phyloP scores from a whole-genome alignment of 1,140 invertebrate species.

The Drosophila navojoa region DNA sequence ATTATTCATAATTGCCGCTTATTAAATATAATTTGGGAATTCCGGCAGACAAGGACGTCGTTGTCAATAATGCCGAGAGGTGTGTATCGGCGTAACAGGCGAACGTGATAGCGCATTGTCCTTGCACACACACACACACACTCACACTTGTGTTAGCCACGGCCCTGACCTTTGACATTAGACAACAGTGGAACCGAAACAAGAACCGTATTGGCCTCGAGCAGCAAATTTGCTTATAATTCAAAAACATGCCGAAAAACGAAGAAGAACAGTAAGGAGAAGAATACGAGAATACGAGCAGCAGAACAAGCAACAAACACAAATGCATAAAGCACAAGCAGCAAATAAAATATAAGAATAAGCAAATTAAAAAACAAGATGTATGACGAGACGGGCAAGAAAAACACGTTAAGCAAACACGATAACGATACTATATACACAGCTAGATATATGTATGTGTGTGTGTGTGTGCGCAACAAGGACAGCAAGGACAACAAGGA shows the following conservation, averaged over 20 bases:
- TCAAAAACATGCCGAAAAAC: slow-evolving; percentile 58
- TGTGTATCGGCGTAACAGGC: slow-evolving; percentile 17
- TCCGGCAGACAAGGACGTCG: slow-evolving; percentile 29
- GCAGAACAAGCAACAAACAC: slow-evolving; percentile 5
- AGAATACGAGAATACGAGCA: background rate
- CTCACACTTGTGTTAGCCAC: slow-evolving; percentile 16
- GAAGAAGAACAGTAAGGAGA: slow-evolving; percentile 27
- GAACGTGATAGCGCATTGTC: slow-evolving; percentile 39
- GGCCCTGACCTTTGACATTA: slow-evolving; percentile 77
- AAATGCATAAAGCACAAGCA: slow-evolving; percentile 11
- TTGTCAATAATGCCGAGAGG: background rate
- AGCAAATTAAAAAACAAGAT: slow-evolving; percentile 30
- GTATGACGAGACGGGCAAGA: slow-evolving; percentile 56
- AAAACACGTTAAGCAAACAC: slow-evolving; percentile 81
- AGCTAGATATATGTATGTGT: slow-evolving; percentile 30
- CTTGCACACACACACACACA: slow-evolving; percentile 36
- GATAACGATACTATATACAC: slow-evolving; percentile 78
- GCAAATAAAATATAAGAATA: background rate
- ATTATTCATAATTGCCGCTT: slow-evolving; percentile 65
- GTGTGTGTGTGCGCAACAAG: slow-evolving; percentile 51
- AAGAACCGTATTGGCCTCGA: slow-evolving; percentile 52
- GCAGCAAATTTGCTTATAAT: slow-evolving; percentile 78
- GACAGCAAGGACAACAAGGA: slow-evolving; percentile 59
- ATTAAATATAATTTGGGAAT: slow-evolving; percentile 65
- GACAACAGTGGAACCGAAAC: slow-evolving; percentile 35